Evolutionary conservation across 2,113 vertebrate species (phyloP), one percentile per base, ranked within the genome.

Genomic region (Aphelocoma coerulescens): DNA sequence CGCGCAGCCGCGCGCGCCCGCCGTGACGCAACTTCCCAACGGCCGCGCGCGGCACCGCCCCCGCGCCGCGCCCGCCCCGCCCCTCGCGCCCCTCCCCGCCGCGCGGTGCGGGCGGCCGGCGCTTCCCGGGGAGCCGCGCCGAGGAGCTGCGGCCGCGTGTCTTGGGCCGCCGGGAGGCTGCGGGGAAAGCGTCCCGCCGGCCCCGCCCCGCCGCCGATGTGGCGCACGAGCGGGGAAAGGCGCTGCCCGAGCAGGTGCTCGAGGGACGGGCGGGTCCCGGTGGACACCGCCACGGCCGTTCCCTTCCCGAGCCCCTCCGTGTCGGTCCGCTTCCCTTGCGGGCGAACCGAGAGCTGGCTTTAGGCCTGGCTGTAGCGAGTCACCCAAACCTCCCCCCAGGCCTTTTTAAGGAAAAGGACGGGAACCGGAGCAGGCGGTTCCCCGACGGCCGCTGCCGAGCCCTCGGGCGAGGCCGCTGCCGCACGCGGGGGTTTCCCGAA

Each of bases 281-380:
- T 2, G 55, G 46, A 2, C 7, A 0, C 15, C 1, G 51, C 9
- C 2, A 0, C 15, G 0, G 33, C 5, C 17, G 3, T 7, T 71
- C 3, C 41, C 16, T 3, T 28, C 5, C 1, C 52, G 1, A 10
- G 23, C 52, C 18, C 1, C 12, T 10, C 0, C 7, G 4, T 4
- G 39, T 35, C 16, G 3, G 9, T 28, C 3, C 2, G 2, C 55
- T 30, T 8, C 13, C 19, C 22, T 1, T 3, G n/a, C 3, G 4
- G 19, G 7, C 30, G 3, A 1, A 1, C 19, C 4, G 41, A 5
- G 24, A 2, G 9, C 7, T 6, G 6, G 9, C 3, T 10, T 4
- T 20, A 23, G 37, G 30, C 15, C 20, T 0, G 41, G n/a, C 23
- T 63, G 8, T 43, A 5, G 5, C 62, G 5, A 9, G 27, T 44